Base-by-base conservation (phyloP, 2,113 vertebrate genomes). In the Labrus mixtus region DNA sequence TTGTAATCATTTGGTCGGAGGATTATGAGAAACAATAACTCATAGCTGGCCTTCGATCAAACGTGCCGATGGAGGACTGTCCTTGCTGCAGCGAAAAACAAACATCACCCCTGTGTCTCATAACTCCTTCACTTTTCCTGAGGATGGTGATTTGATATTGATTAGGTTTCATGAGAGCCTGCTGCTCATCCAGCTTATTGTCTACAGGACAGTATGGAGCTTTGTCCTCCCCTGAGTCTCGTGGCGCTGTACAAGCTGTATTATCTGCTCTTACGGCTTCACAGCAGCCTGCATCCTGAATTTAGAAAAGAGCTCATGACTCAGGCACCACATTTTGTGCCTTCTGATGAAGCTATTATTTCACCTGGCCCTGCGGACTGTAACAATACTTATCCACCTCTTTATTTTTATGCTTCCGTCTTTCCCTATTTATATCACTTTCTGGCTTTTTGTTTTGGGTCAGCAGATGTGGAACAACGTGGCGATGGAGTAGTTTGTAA, bases 121-220 rank as follows among this genome's bases (percentile, higher is more conserved):
- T 94, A 94, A 93, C 87, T 89, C 91, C 92, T 84, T 76, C 85
- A 81, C 83, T 77, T 86, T 92, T 85, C 86, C 88, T 80, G 85
- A 83, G 73, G 83, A 88, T 78, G 86, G 90, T 91, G 84, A 92
- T 93, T 92, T 89, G 86, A 89, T 94, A 95, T 95, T 91, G 94
- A 95, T 95, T 92, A 87, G 91, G 89, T 90, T 93, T 91, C 86
- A 90, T 85, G 86, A 84, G 81, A 61, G 66, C 81, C 81, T 65
- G 63, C 74, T 25, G 76, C 84, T 87, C 84, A 84, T 83, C 81
- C 70, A 81, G 89, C 89, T 92, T 91, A 91, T 92, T 89, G 83
- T 91, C 86, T 81, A 73, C 33, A 71, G 85, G 80, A 84, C n/a
- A 55, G 56, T 48, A 33, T 82, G 74, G 72, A 86, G 70, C 74